Evolutionary conservation across 2,888 invertebrate genomes (phyloP).

Genomic region (Pandemis corylana): DNA sequence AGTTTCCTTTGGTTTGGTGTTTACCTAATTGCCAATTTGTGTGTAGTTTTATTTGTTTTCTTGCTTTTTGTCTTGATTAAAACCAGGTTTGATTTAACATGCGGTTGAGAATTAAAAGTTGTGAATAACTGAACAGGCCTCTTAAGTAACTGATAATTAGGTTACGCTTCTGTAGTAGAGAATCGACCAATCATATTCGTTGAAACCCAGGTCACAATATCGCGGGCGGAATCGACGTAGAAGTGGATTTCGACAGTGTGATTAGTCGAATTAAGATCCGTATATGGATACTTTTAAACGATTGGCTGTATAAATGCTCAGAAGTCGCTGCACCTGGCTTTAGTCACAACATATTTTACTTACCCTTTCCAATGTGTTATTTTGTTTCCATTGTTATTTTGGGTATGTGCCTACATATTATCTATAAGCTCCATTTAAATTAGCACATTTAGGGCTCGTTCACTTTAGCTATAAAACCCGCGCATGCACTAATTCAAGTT

Average conservation of each 20-base stretch:
- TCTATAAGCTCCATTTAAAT: conserved; percentile 1
- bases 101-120: background rate
- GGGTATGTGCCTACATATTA: background rate
- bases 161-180: too few relatives aligned
- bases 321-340: background rate
- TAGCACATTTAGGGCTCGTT: conserved; percentile 3
- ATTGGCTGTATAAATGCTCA: background rate
- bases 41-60: conserved; percentile 16
- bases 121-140: background rate
- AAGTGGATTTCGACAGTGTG: too few relatives aligned
- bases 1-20: conserved; percentile 20
- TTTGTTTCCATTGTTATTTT: conserved; percentile 7
- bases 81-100: background rate
- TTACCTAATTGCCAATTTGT: conserved; percentile 28
- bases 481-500: background rate
- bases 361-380: background rate
- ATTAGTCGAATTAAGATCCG: background rate
- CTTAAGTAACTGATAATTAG: background rate
- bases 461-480: background rate
- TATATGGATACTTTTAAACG: background rate
- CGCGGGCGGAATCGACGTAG: too few relatives aligned
- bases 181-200: too few relatives aligned
- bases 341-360: conserved; percentile 22
- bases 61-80: conserved; percentile 22
- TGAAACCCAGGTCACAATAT: too few relatives aligned